These are phyloP conservation scores for Manis pentadactyla DNA, from an alignment of 2,797 vertebrate genomes.

Conservation along the genomic window DNA sequence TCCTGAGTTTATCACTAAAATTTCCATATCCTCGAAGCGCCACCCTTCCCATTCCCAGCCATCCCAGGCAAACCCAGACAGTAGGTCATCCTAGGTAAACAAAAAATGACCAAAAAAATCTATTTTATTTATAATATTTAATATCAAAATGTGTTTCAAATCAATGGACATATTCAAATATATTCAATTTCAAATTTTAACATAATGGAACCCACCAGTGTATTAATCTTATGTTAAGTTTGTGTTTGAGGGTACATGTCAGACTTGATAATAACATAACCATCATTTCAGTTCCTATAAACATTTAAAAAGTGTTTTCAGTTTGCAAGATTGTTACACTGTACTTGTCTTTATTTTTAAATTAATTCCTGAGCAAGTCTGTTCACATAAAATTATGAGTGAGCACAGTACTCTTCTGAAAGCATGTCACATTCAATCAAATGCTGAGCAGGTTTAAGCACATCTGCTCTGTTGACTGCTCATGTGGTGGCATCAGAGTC, in stretches of 20 bases:
- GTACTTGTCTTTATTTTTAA: slow-evolving; percentile 11
- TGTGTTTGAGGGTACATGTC: neutral
- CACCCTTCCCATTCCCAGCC: accelerated
- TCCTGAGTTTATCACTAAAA: neutral
- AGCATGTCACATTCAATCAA: neutral
- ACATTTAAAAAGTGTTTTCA: neutral
- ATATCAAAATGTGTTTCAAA: neutral
- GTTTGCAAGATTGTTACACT: neutral
- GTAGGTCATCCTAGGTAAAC: neutral
- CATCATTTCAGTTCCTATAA: neutral
- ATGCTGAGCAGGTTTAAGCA: neutral
- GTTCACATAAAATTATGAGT: slow-evolving; percentile 4
- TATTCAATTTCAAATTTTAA: neutral
- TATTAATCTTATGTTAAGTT: neutral
- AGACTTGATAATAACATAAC: neutral
- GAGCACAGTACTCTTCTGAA: neutral
- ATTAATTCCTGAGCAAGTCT: neutral
- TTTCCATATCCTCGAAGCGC: neutral
- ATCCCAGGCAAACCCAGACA: neutral
- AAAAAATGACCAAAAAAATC: neutral
- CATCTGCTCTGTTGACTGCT: neutral
- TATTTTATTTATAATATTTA: neutral
- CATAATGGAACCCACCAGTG: neutral
- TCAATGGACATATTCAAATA: neutral
- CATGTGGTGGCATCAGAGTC: neutral